Evolutionary conservation across 2,888 invertebrate genomes (phyloP).

Genomic region (Panzeria rudis): DNA sequence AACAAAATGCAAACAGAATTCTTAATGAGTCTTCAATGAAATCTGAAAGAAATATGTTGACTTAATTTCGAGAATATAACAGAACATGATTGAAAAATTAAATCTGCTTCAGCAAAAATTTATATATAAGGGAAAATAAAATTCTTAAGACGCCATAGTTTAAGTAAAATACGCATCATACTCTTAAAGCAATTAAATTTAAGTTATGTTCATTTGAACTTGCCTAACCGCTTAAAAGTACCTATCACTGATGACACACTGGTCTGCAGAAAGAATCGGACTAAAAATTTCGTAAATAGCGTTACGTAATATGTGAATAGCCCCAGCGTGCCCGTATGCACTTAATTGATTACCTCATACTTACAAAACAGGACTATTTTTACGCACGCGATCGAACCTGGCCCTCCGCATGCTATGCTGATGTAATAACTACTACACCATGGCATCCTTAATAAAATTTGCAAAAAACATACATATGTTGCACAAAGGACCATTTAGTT

Average conservation of each 20-base stretch:
- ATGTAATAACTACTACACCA: constrained; percentile 84
- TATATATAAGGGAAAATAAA: neutral
- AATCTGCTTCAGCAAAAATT: neutral
- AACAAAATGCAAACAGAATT: constrained; percentile 68
- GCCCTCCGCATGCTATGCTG: constrained; percentile 84
- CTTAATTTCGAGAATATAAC: neutral
- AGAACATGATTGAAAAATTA: neutral
- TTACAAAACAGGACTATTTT: constrained; percentile 76
- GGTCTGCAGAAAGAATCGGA: too few relatives aligned
- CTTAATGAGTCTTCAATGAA: constrained; percentile 62
- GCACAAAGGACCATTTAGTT: too few relatives aligned
- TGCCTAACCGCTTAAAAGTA: too few relatives aligned
- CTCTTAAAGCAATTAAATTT: too few relatives aligned
- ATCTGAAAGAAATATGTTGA: constrained; percentile 5
- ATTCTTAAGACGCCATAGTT: neutral
- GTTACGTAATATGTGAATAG: too few relatives aligned
- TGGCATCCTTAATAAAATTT: too few relatives aligned
- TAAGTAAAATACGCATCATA: constrained; percentile 77
- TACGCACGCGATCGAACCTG: constrained; percentile 84
- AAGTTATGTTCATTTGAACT: too few relatives aligned
- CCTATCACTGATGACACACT: too few relatives aligned
- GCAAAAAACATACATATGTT: too few relatives aligned
- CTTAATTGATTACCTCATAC: too few relatives aligned
- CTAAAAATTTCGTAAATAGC: too few relatives aligned
- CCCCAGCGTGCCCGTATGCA: too few relatives aligned